These are phyloP conservation scores for Limonius californicus DNA, from an alignment of 1,140 invertebrate species.

Conservation along the genomic window DNA sequence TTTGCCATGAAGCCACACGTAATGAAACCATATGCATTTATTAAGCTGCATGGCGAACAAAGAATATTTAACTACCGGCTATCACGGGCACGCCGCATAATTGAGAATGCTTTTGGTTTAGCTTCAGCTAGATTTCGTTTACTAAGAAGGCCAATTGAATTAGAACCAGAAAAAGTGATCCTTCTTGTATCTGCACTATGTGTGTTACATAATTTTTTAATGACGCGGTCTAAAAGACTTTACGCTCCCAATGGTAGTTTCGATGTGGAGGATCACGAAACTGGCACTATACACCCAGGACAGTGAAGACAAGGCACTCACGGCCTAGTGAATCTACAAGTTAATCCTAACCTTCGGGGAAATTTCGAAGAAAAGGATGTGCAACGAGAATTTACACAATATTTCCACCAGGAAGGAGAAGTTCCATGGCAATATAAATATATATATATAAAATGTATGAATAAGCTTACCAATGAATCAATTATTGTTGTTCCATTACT, in stretches of 20 bases:
- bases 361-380: neutral
- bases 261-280: slow-evolving; percentile 20
- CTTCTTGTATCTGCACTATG: slow-evolving; percentile 22
- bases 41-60: slow-evolving; percentile 19
- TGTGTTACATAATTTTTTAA: slow-evolving; percentile 26
- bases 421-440: slow-evolving; percentile 8
- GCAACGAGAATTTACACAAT: slow-evolving; percentile 10
- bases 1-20: slow-evolving; percentile 28
- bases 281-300: slow-evolving; percentile 1
- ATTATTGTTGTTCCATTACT: neutral
- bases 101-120: slow-evolving; percentile 47
- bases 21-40: slow-evolving; percentile 28
- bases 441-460: slow-evolving; percentile 11
- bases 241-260: slow-evolving; percentile 22
- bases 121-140: slow-evolving; percentile 41
- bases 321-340: neutral
- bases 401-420: slow-evolving; percentile 8
- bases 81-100: slow-evolving; percentile 41
- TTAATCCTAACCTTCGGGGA: neutral
- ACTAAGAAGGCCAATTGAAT: slow-evolving; percentile 20
- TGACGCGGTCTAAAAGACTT: slow-evolving; percentile 2
- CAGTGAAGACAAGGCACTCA: slow-evolving; percentile 4
- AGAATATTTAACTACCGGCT: slow-evolving; percentile 49
- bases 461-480: slow-evolving; percentile 11
- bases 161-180: slow-evolving; percentile 22